Percentiles rank a stretch among this genome's conserved stretches.
phyloP scores from a whole-genome alignment of 2,113 vertebrate genomes.

The Pholis gunnellus region DNA sequence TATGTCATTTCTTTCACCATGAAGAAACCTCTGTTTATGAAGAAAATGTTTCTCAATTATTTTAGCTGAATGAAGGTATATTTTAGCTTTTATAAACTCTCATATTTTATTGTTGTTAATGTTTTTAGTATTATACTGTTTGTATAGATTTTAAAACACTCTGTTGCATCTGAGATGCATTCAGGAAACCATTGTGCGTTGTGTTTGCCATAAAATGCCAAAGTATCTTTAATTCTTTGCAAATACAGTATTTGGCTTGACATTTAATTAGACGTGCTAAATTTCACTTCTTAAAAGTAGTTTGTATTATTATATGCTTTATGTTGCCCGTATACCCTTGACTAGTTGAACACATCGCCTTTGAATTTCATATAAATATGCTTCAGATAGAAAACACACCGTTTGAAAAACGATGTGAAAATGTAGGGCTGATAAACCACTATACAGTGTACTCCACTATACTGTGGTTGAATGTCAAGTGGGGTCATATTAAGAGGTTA shows the following conservation, averaged over 20 bases:
- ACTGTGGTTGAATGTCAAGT: constrained; percentile 53
- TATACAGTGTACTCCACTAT: not conserved
- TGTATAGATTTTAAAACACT: constrained; percentile 8
- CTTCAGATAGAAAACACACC: not conserved
- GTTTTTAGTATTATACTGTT: constrained; percentile 25
- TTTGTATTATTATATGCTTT: not conserved
- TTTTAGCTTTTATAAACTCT: constrained; percentile 15
- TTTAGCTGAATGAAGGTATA: constrained; percentile 10
- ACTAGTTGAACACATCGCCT: not conserved
- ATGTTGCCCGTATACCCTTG: not conserved
- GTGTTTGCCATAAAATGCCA: not conserved
- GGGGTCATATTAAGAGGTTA: constrained; percentile 57
- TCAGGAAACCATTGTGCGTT: not conserved
- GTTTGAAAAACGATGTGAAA: not conserved
- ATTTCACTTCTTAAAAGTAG: not conserved
- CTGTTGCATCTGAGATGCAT: not conserved
- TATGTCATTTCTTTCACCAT: constrained; percentile 13
- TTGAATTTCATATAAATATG: not conserved
- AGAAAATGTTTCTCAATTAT: not conserved
- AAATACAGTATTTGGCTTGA: not conserved
- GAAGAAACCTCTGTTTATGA: constrained; percentile 34
- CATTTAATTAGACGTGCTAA: not conserved
- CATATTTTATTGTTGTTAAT: not conserved
- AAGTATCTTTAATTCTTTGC: not conserved
- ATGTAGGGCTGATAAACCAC: not conserved